Conservation (phyloP, 2,888 invertebrate species). For the Lasioglossum vierecki region DNA sequence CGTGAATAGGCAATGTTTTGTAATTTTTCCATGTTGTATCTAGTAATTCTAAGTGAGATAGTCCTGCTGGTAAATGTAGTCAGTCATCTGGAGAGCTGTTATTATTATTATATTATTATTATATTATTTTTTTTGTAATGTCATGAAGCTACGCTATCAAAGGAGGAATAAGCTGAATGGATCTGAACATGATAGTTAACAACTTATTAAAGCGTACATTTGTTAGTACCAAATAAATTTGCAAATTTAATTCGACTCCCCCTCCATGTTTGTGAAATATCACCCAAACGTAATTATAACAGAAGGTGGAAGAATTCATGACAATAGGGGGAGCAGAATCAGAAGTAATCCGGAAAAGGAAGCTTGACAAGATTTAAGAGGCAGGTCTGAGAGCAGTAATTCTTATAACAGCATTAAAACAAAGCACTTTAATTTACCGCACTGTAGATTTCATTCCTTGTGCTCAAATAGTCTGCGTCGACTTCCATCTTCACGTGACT, state of each 20-base stretch:
- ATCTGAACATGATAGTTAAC: not conserved
- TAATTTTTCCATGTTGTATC: no score
- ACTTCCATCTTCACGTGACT: conserved; percentile 49
- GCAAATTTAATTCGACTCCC: not conserved
- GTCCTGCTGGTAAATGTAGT: no score
- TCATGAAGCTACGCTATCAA: no score
- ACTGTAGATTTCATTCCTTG: conserved; percentile 82
- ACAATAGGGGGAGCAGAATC: conserved; percentile 49
- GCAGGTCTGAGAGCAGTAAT: conserved; percentile 77
- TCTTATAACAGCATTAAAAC: conserved; percentile 82
- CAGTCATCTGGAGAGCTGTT: no score
- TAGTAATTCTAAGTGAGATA: no score
- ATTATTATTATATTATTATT: no score
- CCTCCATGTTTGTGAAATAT: not conserved
- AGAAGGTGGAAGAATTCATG: conserved; percentile 46
- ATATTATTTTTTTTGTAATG: no score
- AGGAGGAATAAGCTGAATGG: no score
- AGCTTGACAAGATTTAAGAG: conserved; percentile 71
- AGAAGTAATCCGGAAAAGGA: conserved; percentile 59
- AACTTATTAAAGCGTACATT: not conserved
- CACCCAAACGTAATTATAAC: conserved; percentile 56
- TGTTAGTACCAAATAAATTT: not conserved
- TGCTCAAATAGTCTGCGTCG: conserved; percentile 56
- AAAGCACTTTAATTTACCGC: conserved; percentile 82
- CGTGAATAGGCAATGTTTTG: no score